phyloP scores from a whole-genome alignment of 2,113 vertebrate species.

The Turdus rufiventris region DNA sequence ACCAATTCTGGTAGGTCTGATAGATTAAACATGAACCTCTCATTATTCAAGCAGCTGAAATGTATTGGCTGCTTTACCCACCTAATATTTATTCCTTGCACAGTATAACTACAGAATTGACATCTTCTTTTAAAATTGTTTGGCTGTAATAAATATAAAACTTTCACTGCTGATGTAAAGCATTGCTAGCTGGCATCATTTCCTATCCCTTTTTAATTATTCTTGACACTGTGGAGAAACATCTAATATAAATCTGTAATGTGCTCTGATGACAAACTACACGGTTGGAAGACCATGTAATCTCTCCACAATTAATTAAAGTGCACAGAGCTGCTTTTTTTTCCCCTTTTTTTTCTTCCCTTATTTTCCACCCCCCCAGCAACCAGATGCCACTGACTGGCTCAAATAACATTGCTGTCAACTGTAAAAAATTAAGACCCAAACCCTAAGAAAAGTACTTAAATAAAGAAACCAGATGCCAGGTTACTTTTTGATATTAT shows the following conservation, averaged over 20 bases:
- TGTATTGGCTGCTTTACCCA: constrained; percentile 54
- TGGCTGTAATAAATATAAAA: constrained; percentile 79
- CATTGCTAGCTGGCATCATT: constrained; percentile 85
- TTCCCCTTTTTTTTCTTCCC: neutral
- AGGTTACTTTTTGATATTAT: constrained; percentile 80
- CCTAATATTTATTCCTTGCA: constrained; percentile 75
- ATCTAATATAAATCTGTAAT: constrained; percentile 99
- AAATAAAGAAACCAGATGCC: constrained; percentile 91
- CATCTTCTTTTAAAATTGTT: constrained; percentile 81
- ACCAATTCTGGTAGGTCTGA: constrained; percentile 66
- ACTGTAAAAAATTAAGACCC: constrained; percentile 97
- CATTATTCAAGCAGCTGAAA: constrained; percentile 65
- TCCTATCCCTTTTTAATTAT: constrained; percentile 96
- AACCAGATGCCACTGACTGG: constrained; percentile 96
- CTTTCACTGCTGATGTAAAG: constrained; percentile 80
- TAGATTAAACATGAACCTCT: constrained; percentile 76
- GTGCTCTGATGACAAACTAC: constrained; percentile 99
- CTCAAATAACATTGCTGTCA: constrained; percentile 95
- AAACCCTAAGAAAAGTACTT: constrained; percentile 89
- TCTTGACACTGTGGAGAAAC: constrained; percentile 99
- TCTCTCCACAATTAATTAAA: constrained; percentile 99
- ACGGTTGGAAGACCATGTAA: constrained; percentile 99
- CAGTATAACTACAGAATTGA: constrained; percentile 72
- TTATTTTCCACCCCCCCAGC: neutral
- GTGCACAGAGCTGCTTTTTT: constrained; percentile 77